Conservation (phyloP, 2,797 vertebrate species). For the Cryptoprocta ferox region DNA sequence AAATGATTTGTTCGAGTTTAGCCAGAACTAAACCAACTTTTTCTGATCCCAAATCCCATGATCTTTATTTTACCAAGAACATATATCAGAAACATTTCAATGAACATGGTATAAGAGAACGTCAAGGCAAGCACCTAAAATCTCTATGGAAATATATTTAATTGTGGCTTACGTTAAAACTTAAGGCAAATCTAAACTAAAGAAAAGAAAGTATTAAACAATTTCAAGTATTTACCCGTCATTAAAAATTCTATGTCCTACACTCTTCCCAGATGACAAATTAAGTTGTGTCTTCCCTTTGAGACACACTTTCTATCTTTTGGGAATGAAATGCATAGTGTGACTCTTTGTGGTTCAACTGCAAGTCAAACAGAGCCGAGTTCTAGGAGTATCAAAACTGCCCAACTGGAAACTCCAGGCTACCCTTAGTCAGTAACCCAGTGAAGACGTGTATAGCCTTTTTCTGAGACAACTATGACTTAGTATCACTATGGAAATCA, state of each 20-base stretch:
- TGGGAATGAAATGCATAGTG: neutral
- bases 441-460: neutral
- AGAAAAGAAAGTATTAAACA: conserved; percentile 52
- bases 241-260: neutral
- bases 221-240: conserved; percentile 18
- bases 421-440: neutral
- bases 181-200: neutral
- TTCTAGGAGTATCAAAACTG: neutral
- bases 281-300: neutral
- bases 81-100: neutral
- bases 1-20: neutral
- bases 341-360: neutral
- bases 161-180: neutral
- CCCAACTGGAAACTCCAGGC: neutral
- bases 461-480: neutral
- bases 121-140: neutral
- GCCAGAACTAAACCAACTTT: neutral
- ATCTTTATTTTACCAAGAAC: conserved; percentile 29
- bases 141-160: neutral
- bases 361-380: conserved; percentile 32
- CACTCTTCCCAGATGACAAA: neutral
- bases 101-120: neutral
- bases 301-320: conserved; percentile 3
- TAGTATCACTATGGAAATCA: neutral
- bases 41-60: neutral